Evolutionary conservation across 2,888 invertebrate genomes (phyloP).

Genomic region (Leptarthrus brevirostris): DNA sequence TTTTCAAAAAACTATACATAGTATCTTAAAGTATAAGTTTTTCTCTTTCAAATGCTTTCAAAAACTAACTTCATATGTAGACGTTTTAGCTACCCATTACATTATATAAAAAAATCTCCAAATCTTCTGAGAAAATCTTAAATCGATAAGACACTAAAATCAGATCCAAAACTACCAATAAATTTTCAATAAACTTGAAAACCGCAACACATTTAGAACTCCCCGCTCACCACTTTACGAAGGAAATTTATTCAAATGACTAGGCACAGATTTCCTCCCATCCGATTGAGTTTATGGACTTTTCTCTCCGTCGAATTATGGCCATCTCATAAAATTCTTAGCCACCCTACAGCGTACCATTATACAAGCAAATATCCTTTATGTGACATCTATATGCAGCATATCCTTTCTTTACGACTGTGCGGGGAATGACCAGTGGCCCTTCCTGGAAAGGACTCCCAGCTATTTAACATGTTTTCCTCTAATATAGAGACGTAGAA

Average conservation of each 20-base stretch:
- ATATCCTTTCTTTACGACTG: slow-evolving; percentile 28
- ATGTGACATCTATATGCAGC: slow-evolving; percentile 39
- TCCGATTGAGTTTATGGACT: slow-evolving; percentile 26
- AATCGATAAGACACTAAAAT: no score
- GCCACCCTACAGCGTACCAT: not conserved
- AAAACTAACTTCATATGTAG: no score
- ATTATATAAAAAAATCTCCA: no score
- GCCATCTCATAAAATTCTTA: slow-evolving; percentile 40
- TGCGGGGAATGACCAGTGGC: not conserved
- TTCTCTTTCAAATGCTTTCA: no score
- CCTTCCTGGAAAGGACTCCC: not conserved
- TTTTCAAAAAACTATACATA: no score
- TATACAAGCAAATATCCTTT: slow-evolving; percentile 35
- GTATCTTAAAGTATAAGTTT: no score
- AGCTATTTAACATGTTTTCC: slow-evolving; percentile 10
- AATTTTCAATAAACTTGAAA: no score
- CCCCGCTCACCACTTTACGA: not conserved
- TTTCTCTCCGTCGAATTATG: slow-evolving; percentile 22
- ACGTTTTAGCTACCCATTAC: no score
- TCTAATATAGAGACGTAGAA: not conserved
- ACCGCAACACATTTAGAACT: no score
- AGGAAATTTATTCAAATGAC: slow-evolving; percentile 41
- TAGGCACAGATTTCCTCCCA: slow-evolving; percentile 35
- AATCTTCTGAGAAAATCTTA: no score
- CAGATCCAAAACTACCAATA: no score